phyloP scores from a whole-genome alignment of 2,797 vertebrate species.

The Numenius phaeopus region DNA sequence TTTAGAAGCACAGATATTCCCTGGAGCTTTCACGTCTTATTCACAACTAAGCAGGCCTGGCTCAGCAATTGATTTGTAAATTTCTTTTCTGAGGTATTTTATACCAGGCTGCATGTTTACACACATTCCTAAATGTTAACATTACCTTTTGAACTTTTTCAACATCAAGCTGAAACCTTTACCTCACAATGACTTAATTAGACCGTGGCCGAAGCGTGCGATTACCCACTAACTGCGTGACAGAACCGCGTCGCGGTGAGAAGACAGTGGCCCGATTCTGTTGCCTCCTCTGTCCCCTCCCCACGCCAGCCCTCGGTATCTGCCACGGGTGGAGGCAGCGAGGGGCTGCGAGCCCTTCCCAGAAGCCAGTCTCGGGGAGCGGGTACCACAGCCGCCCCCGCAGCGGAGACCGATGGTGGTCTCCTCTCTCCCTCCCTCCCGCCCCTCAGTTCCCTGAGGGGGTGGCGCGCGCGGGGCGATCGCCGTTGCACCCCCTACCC shows the following conservation, averaged over 20 bases:
- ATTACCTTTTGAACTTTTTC: accelerated
- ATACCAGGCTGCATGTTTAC: accelerated
- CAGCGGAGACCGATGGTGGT: not conserved
- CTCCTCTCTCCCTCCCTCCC: not conserved
- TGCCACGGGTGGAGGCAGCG: not conserved
- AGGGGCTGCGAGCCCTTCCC: not conserved
- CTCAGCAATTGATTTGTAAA: not conserved
- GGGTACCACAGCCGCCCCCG: not conserved
- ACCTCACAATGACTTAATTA: not conserved
- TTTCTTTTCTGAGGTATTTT: not conserved
- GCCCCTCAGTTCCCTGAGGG: not conserved
- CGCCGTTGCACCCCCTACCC: not conserved
- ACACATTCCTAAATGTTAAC: accelerated
- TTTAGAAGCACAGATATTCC: not conserved
- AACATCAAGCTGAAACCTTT: not conserved
- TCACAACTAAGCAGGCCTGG: too few species aligned
- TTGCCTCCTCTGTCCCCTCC: accelerated
- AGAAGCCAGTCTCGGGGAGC: too few species aligned
- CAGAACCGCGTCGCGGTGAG: accelerated
- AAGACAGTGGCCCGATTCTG: accelerated
- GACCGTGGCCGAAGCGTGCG: accelerated
- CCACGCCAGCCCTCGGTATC: not conserved
- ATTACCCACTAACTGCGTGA: accelerated
- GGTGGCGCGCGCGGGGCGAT: not conserved
- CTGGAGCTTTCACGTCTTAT: not conserved